Evolutionary conservation across 2,888 invertebrate species (phyloP).

Genomic region (Ligdia adustata): DNA sequence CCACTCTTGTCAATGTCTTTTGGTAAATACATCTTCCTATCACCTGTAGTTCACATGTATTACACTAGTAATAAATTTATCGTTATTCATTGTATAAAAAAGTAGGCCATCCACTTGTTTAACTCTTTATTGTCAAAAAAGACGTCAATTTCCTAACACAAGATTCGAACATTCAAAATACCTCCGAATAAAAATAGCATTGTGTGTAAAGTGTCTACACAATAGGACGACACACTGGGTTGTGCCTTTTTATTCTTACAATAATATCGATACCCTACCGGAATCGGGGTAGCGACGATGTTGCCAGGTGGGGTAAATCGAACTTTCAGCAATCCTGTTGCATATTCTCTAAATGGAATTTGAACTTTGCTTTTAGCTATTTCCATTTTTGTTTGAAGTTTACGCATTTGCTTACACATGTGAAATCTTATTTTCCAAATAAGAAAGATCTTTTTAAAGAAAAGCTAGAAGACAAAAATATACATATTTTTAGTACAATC

Average conservation of each 20-base stretch:
- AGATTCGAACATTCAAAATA: slow-evolving; percentile 6
- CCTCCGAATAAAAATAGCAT: slow-evolving; percentile 31
- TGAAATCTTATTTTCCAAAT: neutral
- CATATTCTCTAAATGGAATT: slow-evolving; percentile 3
- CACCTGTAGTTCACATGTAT: no score
- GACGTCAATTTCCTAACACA: no score
- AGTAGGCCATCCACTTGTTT: no score
- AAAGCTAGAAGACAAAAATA: no score
- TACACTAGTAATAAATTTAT: no score
- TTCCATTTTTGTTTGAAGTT: neutral
- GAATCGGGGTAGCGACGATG: slow-evolving; percentile 22
- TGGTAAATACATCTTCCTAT: no score
- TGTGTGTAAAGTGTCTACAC: slow-evolving; percentile 30
- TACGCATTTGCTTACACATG: neutral
- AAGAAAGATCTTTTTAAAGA: neutral
- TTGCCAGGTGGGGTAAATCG: slow-evolving; percentile 12
- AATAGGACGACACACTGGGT: slow-evolving; percentile 37
- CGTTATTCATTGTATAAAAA: no score
- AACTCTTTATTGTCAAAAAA: no score
- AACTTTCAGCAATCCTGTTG: slow-evolving; percentile 6
- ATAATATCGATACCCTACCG: slow-evolving; percentile 33
- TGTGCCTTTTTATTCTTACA: slow-evolving; percentile 36
- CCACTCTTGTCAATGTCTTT: no score
- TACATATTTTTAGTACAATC: no score
- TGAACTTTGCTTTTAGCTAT: slow-evolving; percentile 8